Evolutionary conservation across 1,140 invertebrate species (phyloP), one percentile per base, ranked within the genome.

Genomic region (Drosophila pruinosa): DNA sequence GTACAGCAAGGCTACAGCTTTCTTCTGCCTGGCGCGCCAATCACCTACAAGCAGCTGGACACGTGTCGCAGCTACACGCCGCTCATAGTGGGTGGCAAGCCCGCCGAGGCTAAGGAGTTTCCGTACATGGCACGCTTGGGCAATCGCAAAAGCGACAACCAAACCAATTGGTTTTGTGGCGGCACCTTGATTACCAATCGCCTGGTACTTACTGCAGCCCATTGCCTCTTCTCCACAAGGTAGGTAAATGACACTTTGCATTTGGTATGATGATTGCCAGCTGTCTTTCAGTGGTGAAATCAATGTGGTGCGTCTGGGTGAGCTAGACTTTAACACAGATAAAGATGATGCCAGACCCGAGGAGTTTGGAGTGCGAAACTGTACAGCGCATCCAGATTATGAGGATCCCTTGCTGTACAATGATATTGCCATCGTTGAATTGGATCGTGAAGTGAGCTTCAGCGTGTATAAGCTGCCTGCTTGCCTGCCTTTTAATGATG

Each of bases 41-140:
- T 71, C 15, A 56, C 54, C 12, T 50, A 47, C 8, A 74, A 71
- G 26, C 72, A 53, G 7, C 17, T 72, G 19, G 74, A 89, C 59
- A 67, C 70, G 15, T 90, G 89, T 52, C 67, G 36, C 1, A 75
- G 53, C 41, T 81, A 80, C 21, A 69, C 72, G 26, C 74, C 77
- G 0, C 59, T 86, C 0, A 82, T 90, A 14, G 47, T 82, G 4
- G 83, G 58, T 0, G 89, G 89, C 6, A 41, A 14, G 4, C 71
- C 78, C 1, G 88, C 91, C 0, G 39, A 70, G 4, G 74, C 78
- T 2, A 81, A 82, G 39, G 92, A 92, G 61, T 92, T 92, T 63
- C 83, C 92, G 0, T 90, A 90, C 28, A 91, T 92, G 65, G 92
- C 82, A 4, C 76, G 90, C 4, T 48, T 92, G 47, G 91, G 91